Percentiles rank a stretch among this genome's conserved stretches.
These are phyloP conservation scores for Amphiura filiformis DNA, from an alignment of 35 echinoderm and acorn worm species.

Conservation along the genomic window DNA sequence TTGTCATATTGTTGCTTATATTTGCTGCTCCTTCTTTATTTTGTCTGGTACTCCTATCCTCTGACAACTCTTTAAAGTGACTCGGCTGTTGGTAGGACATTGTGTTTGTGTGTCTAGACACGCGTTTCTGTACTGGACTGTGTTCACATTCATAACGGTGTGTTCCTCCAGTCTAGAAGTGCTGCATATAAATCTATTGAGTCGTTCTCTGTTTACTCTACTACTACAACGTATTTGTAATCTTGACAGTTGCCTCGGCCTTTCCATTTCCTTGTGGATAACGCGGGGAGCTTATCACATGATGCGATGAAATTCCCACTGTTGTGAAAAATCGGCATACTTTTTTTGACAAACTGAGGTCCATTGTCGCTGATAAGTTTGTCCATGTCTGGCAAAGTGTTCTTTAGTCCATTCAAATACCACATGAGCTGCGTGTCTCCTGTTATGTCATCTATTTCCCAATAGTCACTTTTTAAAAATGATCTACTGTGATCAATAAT, in stretches of 20 bases:
- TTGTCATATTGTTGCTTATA: constrained; percentile 16
- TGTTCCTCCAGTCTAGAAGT: constrained; percentile 18
- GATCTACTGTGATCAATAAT: too few species aligned
- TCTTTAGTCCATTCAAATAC: neutral
- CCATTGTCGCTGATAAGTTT: constrained; percentile 21
- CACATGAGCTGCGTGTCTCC: neutral
- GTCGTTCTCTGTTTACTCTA: neutral
- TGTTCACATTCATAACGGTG: neutral
- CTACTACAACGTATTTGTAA: neutral
- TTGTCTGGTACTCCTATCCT: constrained; percentile 12
- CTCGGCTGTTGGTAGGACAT: too few species aligned
- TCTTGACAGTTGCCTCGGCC: constrained; percentile 11
- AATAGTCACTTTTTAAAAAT: too few species aligned
- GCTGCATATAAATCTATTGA: neutral
- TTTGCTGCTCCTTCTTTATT: neutral
- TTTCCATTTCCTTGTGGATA: constrained; percentile 19
- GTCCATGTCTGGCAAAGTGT: constrained; percentile 28
- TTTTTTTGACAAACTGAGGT: neutral
- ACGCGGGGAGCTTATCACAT: neutral
- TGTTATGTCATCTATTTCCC: too few species aligned
- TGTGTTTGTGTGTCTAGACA: neutral
- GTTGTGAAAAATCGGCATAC: neutral
- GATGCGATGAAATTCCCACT: constrained; percentile 16
- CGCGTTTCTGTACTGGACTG: neutral
- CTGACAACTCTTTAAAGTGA: neutral